Evolutionary conservation across 2,113 vertebrate species (phyloP).

Genomic region (Octodon degus): DNA sequence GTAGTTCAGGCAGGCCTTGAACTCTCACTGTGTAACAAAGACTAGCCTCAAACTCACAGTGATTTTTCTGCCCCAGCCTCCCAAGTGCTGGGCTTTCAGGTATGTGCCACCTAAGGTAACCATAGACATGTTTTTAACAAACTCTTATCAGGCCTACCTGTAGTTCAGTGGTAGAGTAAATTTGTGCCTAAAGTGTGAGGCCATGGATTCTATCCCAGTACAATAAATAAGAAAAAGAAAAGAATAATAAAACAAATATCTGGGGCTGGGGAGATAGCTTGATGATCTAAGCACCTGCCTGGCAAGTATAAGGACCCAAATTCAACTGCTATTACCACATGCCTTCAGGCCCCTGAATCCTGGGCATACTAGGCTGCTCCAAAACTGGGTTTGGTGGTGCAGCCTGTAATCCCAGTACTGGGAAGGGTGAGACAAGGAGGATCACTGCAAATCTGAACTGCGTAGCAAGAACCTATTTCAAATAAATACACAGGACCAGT

Average conservation of each 20-base stretch:
- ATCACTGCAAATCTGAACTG: too few species aligned
- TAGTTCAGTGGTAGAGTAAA: not conserved
- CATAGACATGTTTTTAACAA: not conserved
- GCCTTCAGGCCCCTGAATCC: too few species aligned
- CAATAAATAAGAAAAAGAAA: not conserved
- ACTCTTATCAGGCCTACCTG: not conserved
- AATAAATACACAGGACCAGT: too few species aligned
- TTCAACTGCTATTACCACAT: too few species aligned
- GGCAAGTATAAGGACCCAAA: too few species aligned
- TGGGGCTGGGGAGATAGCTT: too few species aligned
- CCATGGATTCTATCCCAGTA: not conserved
- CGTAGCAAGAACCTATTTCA: too few species aligned
- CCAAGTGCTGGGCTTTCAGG: not conserved
- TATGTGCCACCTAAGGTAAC: not conserved
- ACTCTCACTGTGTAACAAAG: not conserved
- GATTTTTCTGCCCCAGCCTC: not conserved
- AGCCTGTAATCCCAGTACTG: too few species aligned
- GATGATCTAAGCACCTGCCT: too few species aligned
- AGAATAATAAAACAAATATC: not conserved
- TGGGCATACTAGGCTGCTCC: too few species aligned
- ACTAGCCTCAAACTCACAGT: not conserved
- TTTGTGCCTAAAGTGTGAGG: not conserved
- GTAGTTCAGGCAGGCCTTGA: not conserved
- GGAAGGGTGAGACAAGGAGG: too few species aligned
- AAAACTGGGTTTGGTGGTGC: too few species aligned